A percentile compares a stretch with the other conserved stretches of the same genome.
Conservation (phyloP, 2,888 invertebrate genomes). For the Drosophila mimetica region DNA sequence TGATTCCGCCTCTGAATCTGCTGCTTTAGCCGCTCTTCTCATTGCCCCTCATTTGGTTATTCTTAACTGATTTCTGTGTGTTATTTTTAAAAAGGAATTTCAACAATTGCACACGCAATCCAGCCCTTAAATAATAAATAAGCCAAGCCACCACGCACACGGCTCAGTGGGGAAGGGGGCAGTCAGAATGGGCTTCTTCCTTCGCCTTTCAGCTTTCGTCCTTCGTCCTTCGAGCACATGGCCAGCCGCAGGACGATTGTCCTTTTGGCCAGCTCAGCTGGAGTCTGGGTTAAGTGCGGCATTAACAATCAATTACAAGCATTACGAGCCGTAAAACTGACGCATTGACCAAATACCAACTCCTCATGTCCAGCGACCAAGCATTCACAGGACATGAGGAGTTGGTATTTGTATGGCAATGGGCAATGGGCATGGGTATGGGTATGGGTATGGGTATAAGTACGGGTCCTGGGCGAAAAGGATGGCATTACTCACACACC, state of each 20-base stretch:
- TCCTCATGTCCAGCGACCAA: slow-evolving; percentile 20
- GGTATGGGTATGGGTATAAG: background rate
- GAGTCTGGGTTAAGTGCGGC: slow-evolving; percentile 64
- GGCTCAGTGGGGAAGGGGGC: background rate
- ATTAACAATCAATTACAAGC: slow-evolving; percentile 71
- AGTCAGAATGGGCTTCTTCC: background rate
- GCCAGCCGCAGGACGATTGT: slow-evolving; percentile 46
- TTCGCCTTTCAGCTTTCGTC: background rate
- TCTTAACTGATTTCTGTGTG: slow-evolving; percentile 54
- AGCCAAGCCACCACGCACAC: slow-evolving; percentile 60
- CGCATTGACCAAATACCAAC: slow-evolving; percentile 59
- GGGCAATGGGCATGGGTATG: background rate
- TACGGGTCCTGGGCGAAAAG: background rate
- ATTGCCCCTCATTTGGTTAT: slow-evolving; percentile 40
- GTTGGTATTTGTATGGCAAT: background rate
- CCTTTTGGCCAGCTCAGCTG: slow-evolving; percentile 46
- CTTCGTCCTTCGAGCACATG: slow-evolving; percentile 7
- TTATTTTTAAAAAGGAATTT: slow-evolving; percentile 53
- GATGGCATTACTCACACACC: slow-evolving; percentile 34
- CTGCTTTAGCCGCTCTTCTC: background rate
- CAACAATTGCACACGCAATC: slow-evolving; percentile 57
- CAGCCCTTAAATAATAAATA: slow-evolving; percentile 59
- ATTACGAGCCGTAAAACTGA: slow-evolving; percentile 71
- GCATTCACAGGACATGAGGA: slow-evolving; percentile 4
- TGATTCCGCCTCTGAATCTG: no score